phyloP scores from a whole-genome alignment of 2,113 vertebrate genomes.

The Pelmatolapia mariae region DNA sequence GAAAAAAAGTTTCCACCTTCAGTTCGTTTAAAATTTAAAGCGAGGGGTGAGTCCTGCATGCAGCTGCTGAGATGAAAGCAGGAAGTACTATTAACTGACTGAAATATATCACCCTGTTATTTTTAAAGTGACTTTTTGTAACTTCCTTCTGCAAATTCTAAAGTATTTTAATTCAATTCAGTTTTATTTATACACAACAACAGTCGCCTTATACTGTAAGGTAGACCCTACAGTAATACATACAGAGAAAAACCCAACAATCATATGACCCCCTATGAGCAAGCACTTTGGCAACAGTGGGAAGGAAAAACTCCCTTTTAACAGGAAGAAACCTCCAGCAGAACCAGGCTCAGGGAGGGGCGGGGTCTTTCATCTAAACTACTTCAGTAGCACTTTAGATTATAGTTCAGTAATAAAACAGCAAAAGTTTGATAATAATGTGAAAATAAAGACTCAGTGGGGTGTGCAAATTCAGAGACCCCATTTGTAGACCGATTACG shows the following conservation, averaged over 20 bases:
- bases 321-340: too few relatives aligned
- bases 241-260: neutral
- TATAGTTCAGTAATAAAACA: too few relatives aligned
- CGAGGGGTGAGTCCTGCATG: neutral
- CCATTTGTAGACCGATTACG: too few relatives aligned
- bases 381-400: too few relatives aligned
- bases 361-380: too few relatives aligned
- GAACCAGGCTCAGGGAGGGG: too few relatives aligned
- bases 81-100: neutral
- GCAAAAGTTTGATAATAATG: too few relatives aligned
- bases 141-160: neutral
- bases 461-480: too few relatives aligned
- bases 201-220: neutral
- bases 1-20: neutral
- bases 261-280: rapidly evolving
- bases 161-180: neutral
- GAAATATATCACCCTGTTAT: neutral
- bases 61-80: neutral
- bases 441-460: too few relatives aligned
- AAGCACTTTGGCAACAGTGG: too few relatives aligned
- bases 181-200: neutral
- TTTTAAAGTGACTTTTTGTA: neutral
- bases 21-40: neutral
- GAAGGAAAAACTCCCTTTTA: too few relatives aligned
- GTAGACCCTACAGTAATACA: rapidly evolving